Evolutionary conservation across 37 sponge, comb jelly and placozoan species (phyloP), one percentile per base, ranked within the genome.

Genomic region (Bolinopsis microptera): DNA sequence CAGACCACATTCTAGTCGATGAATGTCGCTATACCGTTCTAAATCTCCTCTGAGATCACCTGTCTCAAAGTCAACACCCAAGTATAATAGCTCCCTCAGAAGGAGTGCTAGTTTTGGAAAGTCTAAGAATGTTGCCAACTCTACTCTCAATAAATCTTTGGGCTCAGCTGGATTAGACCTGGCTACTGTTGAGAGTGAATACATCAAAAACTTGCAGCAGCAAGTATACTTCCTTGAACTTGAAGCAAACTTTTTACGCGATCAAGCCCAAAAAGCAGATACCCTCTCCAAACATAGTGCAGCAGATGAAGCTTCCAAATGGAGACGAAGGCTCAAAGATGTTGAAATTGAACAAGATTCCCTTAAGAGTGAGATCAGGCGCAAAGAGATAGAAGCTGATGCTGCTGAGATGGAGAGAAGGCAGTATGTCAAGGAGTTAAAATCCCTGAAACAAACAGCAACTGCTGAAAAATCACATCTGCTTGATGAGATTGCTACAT

Each of bases 191-290:
- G 94, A 94, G 83, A 93, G 80, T 92, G 94, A 94, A 34, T 94
- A 94, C 93, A 94, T 94, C 27, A 93, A 93, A 40, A 94, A 94
- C 69, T 40, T 94, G 23, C 94, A 94, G 83, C 94, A 94, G 93
- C 94, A 94, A 32, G 83, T 94, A 5, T 94, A 94, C 30, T 94
- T 93, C 67, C 92, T 94, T 40, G 94, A 94, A 70, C 93, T 94
- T 23, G 94, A 94, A 26, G 80, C 69, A 36, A 93, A 93, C 74
- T 94, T 86, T 30, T 69, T 94, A n/a, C 41, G 90, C 2, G 90
- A 86, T 41, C 90, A 86, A 40, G 90, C 90, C 27, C 32, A 86
- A 40, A 86, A 86, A 23, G 90, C 90, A n/a, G 90, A 86, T 28
- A 24, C 36, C 13, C 90, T 86, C 13, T 86, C 90, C 8, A 86